Base-by-base conservation (phyloP, 2,888 invertebrate genomes). In the Meganola albula region DNA sequence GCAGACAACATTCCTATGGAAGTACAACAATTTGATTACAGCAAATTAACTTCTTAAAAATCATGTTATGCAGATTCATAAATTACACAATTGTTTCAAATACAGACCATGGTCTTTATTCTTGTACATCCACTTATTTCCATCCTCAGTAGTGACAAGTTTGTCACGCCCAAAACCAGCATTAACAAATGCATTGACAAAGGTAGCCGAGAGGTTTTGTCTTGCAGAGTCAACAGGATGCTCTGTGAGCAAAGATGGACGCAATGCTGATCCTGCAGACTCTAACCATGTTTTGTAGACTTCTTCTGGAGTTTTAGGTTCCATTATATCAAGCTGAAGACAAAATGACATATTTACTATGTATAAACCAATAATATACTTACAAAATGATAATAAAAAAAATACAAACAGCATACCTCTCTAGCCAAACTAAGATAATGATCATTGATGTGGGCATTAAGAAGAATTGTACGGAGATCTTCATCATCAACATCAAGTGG, bases 111-210 rank as follows among this genome's bases (percentile, higher is more conserved):
- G 97, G 64, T 99, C 99, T 73, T 98, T 98, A 76, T 99, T 98
- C 67, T 98, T 97, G 74, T 97, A 97, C 71, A 99, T 89, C 96
- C 96, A 97, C 50, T 90, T 91, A 51, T 90, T 91, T 14, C 91
- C 91, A 64, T 91, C 91, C 58, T 98, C 97, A 28, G 94, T 93
- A 13, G 95, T 94, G 16, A 97, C 88, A 2, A 99, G 89, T 73
- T 99, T 99, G 69, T 99, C 99, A 10, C 93, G 91, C 2, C 99
- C 98, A 74, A 99, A 99, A 1, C 96, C 99, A 8, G 97, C 97
- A 67, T 99, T 99, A 0, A 99, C 98, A 65, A 99, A 98, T 1
- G 98, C 99, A 75, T 99, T 99, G 0, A 99, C 99, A 68, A 99
- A 98, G 10, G 98, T 97, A 0, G 98, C 94, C 0, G 99, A 98